phyloP scores from a whole-genome alignment of 2,888 invertebrate genomes.

The Hypena proboscidalis region DNA sequence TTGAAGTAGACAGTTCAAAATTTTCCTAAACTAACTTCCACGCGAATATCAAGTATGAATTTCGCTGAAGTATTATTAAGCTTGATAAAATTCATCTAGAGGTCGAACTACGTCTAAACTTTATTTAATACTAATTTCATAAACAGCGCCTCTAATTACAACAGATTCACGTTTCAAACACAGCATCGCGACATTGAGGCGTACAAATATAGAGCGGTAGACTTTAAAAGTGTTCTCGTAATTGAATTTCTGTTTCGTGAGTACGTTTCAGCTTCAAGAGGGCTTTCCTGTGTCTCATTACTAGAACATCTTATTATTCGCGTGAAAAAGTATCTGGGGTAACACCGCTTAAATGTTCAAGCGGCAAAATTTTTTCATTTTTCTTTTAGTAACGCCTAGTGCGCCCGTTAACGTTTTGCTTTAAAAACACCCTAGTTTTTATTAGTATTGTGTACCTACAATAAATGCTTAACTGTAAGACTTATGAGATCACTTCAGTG shows the following conservation, averaged over 20 bases:
- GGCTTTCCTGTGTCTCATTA: slow-evolving; percentile 34
- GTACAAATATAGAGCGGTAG: slow-evolving; percentile 12
- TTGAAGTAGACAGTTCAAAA: neutral
- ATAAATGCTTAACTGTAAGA: too few species aligned
- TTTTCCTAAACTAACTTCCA: neutral
- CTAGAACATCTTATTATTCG: slow-evolving; percentile 28
- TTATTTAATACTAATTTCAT: slow-evolving; percentile 13
- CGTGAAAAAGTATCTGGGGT: slow-evolving; percentile 27
- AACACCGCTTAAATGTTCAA: slow-evolving; percentile 13
- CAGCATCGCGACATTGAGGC: slow-evolving; percentile 2
- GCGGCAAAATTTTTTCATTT: slow-evolving; percentile 7
- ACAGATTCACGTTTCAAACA: slow-evolving; percentile 7
- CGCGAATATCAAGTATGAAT: slow-evolving; percentile 12
- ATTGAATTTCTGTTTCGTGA: slow-evolving; percentile 24
- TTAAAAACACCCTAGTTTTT: too few species aligned
- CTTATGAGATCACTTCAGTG: too few species aligned
- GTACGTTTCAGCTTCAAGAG: slow-evolving; percentile 15
- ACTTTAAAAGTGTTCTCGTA: slow-evolving; percentile 18
- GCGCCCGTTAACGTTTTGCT: slow-evolving; percentile 3
- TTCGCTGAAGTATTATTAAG: neutral
- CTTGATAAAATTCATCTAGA: slow-evolving; percentile 16
- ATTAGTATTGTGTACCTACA: too few species aligned
- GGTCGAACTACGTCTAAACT: slow-evolving; percentile 10
- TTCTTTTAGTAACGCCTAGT: neutral
- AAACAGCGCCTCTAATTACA: slow-evolving; percentile 4